Conservation (phyloP, 92 coral and sea anemone genomes). For the Phymanthus crucifer region DNA sequence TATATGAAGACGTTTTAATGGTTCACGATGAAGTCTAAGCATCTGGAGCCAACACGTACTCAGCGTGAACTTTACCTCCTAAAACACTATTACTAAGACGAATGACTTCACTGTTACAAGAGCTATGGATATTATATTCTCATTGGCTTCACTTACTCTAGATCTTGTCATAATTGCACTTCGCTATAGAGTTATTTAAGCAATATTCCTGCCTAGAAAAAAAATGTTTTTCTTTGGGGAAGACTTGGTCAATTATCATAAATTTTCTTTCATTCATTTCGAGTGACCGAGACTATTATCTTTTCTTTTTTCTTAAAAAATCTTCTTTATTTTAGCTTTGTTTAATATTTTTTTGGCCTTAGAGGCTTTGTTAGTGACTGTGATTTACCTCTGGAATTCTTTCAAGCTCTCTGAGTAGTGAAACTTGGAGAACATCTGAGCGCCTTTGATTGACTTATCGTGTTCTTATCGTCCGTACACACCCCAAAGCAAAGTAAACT, state of each 20-base stretch:
- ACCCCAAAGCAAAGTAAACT: conserved; percentile 7
- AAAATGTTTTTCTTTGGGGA: background rate
- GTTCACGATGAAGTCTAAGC: background rate
- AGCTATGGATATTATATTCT: background rate
- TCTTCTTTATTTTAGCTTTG: background rate
- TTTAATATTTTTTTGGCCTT: background rate
- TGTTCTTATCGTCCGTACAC: background rate
- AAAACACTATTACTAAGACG: background rate
- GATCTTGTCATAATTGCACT: background rate
- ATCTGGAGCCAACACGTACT: background rate
- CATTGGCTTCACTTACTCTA: background rate
- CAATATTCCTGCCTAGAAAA: background rate
- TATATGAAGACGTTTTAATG: background rate
- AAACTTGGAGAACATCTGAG: background rate
- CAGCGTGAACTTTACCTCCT: background rate
- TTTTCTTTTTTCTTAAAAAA: background rate
- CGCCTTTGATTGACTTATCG: background rate
- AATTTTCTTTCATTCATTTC: background rate
- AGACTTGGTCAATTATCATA: background rate
- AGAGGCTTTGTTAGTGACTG: background rate
- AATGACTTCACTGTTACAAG: background rate
- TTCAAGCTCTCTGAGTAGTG: background rate
- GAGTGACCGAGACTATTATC: background rate
- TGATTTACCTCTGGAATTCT: background rate
- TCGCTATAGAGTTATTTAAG: background rate